Evolutionary conservation across 1,140 invertebrate species (phyloP).

Genomic region (Armadillidium nasatum): DNA sequence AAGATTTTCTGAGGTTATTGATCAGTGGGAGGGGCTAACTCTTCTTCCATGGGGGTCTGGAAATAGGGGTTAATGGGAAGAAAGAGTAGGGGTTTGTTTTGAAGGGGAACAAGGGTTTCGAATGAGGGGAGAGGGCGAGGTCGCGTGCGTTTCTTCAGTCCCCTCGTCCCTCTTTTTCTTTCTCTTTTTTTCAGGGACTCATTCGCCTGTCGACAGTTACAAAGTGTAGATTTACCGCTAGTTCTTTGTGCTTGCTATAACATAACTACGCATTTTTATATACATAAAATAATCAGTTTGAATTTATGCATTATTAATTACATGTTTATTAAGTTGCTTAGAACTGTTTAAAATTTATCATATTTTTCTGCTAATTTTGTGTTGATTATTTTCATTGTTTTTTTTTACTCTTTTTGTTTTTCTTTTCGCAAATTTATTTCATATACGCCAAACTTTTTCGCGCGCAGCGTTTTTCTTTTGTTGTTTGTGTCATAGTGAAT

Average conservation of each 20-base stretch:
- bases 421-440: not conserved
- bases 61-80: not conserved
- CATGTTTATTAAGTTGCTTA: too few species aligned
- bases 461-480: not conserved
- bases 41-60: not conserved
- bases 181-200: not conserved
- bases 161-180: conserved; percentile 1
- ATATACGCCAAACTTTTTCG: not conserved
- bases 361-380: too few species aligned
- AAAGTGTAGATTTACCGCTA: not conserved
- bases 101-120: not conserved
- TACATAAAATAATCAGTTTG: not conserved
- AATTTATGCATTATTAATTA: too few species aligned
- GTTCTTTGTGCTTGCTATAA: not conserved
- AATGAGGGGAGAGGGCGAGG: conserved; percentile 5
- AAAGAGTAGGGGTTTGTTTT: conserved; percentile 10
- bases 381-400: not conserved
- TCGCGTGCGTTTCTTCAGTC: conserved; percentile 4
- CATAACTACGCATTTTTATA: conserved; percentile 1
- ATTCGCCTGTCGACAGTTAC: not conserved
- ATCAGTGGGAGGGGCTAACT: not conserved
- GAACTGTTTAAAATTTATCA: too few species aligned
- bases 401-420: not conserved
- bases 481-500: conserved; percentile 4
- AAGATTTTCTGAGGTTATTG: conserved; percentile 5